Conservation (phyloP, 2,113 vertebrate species). For the Neodon shergylaensis region DNA sequence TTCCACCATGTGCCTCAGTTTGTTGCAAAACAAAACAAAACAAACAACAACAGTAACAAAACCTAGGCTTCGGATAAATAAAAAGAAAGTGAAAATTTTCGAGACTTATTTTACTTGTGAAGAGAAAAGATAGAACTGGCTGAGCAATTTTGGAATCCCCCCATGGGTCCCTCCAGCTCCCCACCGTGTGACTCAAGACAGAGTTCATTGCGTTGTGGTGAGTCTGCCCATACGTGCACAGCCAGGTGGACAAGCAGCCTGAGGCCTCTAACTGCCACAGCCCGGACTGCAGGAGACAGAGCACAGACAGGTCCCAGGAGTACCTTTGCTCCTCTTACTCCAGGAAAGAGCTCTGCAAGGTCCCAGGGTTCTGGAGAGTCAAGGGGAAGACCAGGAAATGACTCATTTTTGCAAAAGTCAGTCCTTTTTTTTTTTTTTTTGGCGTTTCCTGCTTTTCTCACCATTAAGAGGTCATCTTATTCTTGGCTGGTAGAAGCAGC, state of each 20-base stretch:
- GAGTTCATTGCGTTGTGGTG: background rate
- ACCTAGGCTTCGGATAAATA: background rate
- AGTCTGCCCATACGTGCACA: background rate
- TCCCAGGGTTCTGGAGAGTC: too few relatives aligned
- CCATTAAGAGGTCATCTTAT: background rate
- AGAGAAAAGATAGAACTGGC: background rate
- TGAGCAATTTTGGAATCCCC: background rate
- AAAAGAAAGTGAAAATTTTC: background rate
- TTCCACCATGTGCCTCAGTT: background rate
- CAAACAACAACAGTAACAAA: background rate
- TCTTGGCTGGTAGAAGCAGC: background rate
- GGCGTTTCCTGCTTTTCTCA: too few relatives aligned
- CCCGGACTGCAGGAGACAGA: background rate
- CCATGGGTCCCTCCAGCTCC: accelerated
- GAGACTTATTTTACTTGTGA: background rate
- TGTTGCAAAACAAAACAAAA: background rate
- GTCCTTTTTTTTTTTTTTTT: background rate
- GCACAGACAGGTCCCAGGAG: background rate
- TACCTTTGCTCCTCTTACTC: background rate
- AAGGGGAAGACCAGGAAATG: background rate
- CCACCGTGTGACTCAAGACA: background rate
- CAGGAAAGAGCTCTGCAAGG: background rate
- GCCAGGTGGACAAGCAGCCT: background rate
- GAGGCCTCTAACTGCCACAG: too few relatives aligned
- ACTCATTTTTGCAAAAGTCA: background rate